Evolutionary conservation across 2,888 invertebrate genomes (phyloP).

Genomic region (Iselma pallidipennis): DNA sequence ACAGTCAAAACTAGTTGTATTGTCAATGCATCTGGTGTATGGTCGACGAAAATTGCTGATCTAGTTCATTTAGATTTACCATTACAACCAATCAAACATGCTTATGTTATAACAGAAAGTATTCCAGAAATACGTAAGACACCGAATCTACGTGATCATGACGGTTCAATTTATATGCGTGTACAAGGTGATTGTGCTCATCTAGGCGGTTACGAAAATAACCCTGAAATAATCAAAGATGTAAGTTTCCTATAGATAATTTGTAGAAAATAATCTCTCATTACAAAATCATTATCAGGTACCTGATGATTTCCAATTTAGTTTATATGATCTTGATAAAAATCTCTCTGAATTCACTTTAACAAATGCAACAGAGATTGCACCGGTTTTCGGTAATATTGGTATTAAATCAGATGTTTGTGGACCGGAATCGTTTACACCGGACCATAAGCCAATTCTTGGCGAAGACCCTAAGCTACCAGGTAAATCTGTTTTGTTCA

Average conservation of each 20-base stretch:
- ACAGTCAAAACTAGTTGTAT: constrained; percentile 76
- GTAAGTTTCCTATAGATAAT: constrained; percentile 52
- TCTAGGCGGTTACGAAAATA: constrained; percentile 86
- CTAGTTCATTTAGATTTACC: constrained; percentile 74
- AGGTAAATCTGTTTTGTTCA: constrained; percentile 49
- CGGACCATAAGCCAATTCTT: constrained; percentile 87
- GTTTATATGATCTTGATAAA: constrained; percentile 87
- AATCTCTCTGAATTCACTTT: constrained; percentile 80
- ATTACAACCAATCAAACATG: constrained; percentile 82
- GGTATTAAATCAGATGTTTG: constrained; percentile 88
- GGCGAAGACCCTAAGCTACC: constrained; percentile 73
- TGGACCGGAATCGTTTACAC: constrained; percentile 91
- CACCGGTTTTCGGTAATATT: constrained; percentile 72
- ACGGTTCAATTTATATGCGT: constrained; percentile 79
- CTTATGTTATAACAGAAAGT: constrained; percentile 81
- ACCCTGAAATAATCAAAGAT: constrained; percentile 79
- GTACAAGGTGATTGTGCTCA: constrained; percentile 81
- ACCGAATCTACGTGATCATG: constrained; percentile 87
- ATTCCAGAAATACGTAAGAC: constrained; percentile 74
- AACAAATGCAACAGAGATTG: constrained; percentile 70
- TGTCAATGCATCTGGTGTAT: constrained; percentile 81
- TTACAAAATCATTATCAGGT: constrained; percentile 55
- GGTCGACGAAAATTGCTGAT: constrained; percentile 76
- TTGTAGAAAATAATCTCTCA: no score
- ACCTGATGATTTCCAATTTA: constrained; percentile 77